Evolutionary conservation across 2,888 invertebrate genomes (phyloP).

Genomic region (Drosophila sordidula): DNA sequence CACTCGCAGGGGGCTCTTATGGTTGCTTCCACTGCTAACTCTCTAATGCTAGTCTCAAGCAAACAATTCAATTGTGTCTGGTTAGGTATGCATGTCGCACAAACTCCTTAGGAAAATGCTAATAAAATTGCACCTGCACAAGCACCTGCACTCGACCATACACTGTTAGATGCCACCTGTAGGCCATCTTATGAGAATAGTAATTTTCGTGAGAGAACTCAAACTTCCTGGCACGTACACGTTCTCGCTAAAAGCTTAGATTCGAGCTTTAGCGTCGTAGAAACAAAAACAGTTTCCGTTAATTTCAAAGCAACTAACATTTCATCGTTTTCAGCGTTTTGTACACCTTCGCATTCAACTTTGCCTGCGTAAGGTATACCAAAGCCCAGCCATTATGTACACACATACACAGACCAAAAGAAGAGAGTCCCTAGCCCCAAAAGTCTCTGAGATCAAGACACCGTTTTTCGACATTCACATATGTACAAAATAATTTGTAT

Average conservation of each 20-base stretch:
- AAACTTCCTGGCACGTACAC: neutral
- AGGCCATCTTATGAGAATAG: slow-evolving; percentile 11
- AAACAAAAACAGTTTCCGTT: neutral
- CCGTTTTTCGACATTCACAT: too few species aligned
- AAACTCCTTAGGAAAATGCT: neutral
- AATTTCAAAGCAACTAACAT: neutral
- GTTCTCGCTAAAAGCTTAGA: slow-evolving; percentile 17
- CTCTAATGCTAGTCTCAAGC: neutral
- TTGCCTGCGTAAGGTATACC: neutral
- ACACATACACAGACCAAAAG: too few species aligned
- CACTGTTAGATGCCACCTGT: slow-evolving; percentile 41
- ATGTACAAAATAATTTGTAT: too few species aligned
- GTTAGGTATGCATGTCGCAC: slow-evolving; percentile 16
- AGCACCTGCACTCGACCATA: neutral
- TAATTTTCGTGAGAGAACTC: slow-evolving; percentile 6
- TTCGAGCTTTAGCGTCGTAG: slow-evolving; percentile 9
- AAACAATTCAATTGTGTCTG: neutral
- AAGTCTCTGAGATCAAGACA: too few species aligned
- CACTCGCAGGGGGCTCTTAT: neutral
- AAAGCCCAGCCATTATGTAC: too few species aligned
- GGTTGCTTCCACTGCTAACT: neutral
- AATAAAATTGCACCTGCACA: slow-evolving; percentile 9
- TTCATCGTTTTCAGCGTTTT: neutral
- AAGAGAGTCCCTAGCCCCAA: too few species aligned
- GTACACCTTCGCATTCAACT: neutral